Percentiles rank a stretch among this genome's conserved stretches.
phyloP scores from a whole-genome alignment of 2,888 invertebrate genomes.

The Vandiemenella viatica region DNA sequence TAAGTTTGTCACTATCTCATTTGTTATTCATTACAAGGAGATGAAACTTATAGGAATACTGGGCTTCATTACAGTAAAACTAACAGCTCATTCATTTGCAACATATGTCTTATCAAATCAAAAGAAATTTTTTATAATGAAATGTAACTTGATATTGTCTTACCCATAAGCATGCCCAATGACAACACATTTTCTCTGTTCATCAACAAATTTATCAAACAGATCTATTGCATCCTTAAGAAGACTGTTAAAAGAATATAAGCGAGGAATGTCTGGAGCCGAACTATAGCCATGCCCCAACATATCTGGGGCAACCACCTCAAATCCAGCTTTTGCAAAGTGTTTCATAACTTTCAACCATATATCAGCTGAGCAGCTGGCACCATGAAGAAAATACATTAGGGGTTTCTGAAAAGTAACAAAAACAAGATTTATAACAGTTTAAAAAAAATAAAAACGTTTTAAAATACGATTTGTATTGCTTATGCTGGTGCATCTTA shows the following conservation, averaged over 20 bases:
- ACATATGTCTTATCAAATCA: too few relatives aligned
- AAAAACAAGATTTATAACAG: too few relatives aligned
- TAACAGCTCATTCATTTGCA: too few relatives aligned
- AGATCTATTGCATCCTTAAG: constrained; percentile 40
- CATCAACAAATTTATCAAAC: constrained; percentile 43
- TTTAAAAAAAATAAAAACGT: too few relatives aligned
- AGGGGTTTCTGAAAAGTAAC: constrained; percentile 29
- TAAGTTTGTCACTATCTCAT: too few relatives aligned
- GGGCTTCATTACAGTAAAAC: too few relatives aligned
- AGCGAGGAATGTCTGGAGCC: constrained; percentile 36
- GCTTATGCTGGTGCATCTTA: too few relatives aligned
- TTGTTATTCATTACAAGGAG: too few relatives aligned
- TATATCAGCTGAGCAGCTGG: constrained; percentile 46
- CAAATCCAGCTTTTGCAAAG: constrained; percentile 40
- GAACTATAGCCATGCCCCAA: constrained; percentile 51
- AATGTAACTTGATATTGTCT: too few relatives aligned
- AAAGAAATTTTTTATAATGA: too few relatives aligned
- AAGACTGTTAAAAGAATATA: constrained; percentile 43
- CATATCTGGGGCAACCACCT: constrained; percentile 48
- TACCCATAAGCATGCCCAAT: constrained; percentile 57
- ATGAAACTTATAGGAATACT: too few relatives aligned
- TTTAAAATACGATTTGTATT: too few relatives aligned
- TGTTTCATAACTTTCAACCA: constrained; percentile 44
- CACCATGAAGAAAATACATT: constrained; percentile 49
- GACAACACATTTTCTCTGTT: constrained; percentile 38